Evolutionary conservation across 2,888 invertebrate species (phyloP), one percentile per base, ranked within the genome.

Genomic region (Xanthia togata): DNA sequence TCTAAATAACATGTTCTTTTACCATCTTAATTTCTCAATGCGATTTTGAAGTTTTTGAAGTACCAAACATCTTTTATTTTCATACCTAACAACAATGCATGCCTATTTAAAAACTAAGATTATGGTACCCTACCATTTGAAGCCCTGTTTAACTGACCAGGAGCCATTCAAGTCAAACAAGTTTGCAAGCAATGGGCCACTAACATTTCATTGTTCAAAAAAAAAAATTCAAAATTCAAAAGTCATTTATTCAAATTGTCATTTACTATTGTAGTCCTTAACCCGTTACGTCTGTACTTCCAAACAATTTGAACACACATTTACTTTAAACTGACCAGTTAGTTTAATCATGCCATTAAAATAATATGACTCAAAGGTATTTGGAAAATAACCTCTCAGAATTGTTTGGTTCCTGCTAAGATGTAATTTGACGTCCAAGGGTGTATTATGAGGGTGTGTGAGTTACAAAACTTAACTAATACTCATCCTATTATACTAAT

Each of bases 401-500:
- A 50, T 23, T 14, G 6, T 44, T 6, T 14, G 23, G 5, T n/a
- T n/a, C 17, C 9, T n/a, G 8, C 44, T 9, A 57, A 57, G 31
- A 44, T 68, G n/a, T 68, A 44, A 35, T 31, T 47, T 57, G 6
- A 47, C 44, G 38, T 31, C 31, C 1, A 53, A 31, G 26, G 5
- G 0, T 20, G 11, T 60, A 35, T 1, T 14, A 12, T 50, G n/a
- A 70, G 20, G 4, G n/a, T 65, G 6, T 59, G 41, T 55, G 65
- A 26, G 14, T 69, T n/a, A 65, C 44, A 53, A 76, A 79, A 76
- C 77, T 81, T 69, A 67, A 70, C 55, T 79, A 73, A 83, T 76
- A 77, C 63, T n/a, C 50, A 38, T 79, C 65, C 70, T 78, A 87
- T 81, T 79, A 85, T 73, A 74, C 68, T 63, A 75, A 86, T 85